These are phyloP conservation scores for Sitodiplosis mosellana DNA, from an alignment of 1,140 invertebrate genomes.

Conservation along the genomic window DNA sequence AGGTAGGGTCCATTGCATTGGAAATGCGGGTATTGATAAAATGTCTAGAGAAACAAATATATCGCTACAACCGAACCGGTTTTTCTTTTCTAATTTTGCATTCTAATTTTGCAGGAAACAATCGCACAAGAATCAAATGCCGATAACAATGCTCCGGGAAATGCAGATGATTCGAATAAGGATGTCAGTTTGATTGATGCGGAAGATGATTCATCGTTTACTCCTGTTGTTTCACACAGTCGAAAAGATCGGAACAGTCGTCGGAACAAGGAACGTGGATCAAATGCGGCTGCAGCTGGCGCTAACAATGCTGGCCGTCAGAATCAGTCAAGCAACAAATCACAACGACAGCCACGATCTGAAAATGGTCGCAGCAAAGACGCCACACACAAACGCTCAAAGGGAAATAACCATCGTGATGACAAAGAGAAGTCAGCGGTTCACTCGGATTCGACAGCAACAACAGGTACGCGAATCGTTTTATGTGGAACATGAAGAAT, in stretches of 20 bases:
- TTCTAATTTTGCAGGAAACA: too few species aligned
- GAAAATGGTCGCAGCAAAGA: conserved; percentile 1
- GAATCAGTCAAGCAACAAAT: background rate
- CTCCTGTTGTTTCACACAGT: conserved; percentile 28
- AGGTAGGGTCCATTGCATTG: too few species aligned
- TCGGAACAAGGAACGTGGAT: conserved; percentile 19
- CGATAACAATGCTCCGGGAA: too few species aligned
- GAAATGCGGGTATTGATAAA: too few species aligned
- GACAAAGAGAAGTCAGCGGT: conserved; percentile 2
- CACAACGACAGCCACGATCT: too few species aligned
- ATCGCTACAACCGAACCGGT: too few species aligned
- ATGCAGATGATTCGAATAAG: too few species aligned
- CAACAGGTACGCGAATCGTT: conserved; percentile 2
- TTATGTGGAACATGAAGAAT: too few species aligned
- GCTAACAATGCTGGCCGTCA: conserved; percentile 3
- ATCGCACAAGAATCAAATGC: too few species aligned
- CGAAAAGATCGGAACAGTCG: conserved; percentile 28
- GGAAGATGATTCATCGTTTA: conserved; percentile 30
- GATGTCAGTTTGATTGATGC: conserved; percentile 8
- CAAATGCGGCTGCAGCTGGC: background rate
- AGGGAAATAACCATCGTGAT: conserved; percentile 1
- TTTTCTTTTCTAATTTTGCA: too few species aligned
- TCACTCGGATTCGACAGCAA: conserved; percentile 9
- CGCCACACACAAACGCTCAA: background rate
- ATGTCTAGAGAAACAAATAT: too few species aligned